Evolutionary conservation across 2,888 invertebrate species (phyloP).

Genomic region (Eumerus sabulonum): DNA sequence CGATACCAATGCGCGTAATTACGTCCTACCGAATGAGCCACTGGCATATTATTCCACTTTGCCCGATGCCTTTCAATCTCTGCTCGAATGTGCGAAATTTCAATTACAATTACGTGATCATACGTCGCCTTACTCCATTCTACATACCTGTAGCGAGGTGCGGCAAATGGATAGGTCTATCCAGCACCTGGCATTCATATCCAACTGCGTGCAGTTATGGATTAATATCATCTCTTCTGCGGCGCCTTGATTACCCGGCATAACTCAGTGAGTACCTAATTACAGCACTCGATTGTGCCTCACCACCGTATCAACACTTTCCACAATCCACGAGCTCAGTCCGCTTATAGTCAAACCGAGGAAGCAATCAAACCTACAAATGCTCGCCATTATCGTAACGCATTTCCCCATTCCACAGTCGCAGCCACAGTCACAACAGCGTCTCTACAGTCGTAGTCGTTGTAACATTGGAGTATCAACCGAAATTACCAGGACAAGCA

Average conservation of each 20-base stretch:
- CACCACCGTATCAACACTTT: constrained; percentile 45
- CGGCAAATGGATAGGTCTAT: not conserved
- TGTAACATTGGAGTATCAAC: constrained; percentile 41
- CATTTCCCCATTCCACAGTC: constrained; percentile 65
- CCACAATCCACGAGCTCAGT: not conserved
- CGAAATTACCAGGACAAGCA: constrained; percentile 67
- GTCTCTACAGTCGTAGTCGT: constrained; percentile 18
- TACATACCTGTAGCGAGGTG: not conserved
- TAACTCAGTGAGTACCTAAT: constrained; percentile 63
- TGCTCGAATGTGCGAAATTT: constrained; percentile 56
- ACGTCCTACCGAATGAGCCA: not conserved
- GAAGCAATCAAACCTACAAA: constrained; percentile 68
- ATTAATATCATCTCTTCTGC: constrained; percentile 48
- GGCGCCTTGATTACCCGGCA: constrained; percentile 61
- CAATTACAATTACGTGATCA: constrained; percentile 53
- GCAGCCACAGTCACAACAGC: not conserved
- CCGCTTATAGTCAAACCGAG: constrained; percentile 30
- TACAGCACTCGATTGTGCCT: constrained; percentile 55
- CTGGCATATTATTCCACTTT: not conserved
- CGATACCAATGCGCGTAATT: no score
- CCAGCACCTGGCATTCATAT: constrained; percentile 46
- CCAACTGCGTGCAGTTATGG: constrained; percentile 52
- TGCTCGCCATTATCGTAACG: constrained; percentile 64
- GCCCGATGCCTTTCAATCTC: constrained; percentile 37
- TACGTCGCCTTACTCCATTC: constrained; percentile 7